phyloP scores from a whole-genome alignment of 2,797 vertebrate genomes.

The Rhinoraja longicauda region DNA sequence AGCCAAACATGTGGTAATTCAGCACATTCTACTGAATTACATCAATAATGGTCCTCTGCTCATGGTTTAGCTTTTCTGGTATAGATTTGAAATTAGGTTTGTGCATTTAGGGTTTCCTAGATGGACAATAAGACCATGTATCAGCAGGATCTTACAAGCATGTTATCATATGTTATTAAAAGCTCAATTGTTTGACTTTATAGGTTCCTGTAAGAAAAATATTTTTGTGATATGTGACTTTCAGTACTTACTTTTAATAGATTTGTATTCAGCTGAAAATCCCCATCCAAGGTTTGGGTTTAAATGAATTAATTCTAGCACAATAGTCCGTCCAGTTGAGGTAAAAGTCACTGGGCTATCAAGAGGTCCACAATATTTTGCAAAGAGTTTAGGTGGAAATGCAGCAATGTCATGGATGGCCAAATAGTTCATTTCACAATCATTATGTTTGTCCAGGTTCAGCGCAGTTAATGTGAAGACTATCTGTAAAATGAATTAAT shows the following conservation, averaged over 20 bases:
- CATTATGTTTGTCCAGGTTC: not conserved
- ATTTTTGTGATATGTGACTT: not conserved
- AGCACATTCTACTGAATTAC: not conserved
- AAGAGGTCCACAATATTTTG: not conserved
- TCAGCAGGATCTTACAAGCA: not conserved
- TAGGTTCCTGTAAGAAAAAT: not conserved
- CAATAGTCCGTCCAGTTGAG: not conserved
- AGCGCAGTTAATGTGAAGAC: not conserved
- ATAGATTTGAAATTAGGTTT: not conserved
- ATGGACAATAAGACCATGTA: not conserved
- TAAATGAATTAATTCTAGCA: not conserved
- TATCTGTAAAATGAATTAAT: slow-evolving; percentile 1
- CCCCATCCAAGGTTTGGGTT: not conserved
- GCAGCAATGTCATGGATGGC: not conserved
- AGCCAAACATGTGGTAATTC: not conserved
- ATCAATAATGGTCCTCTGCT: not conserved
- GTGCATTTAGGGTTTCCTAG: not conserved
- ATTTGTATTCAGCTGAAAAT: not conserved
- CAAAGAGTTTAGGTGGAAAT: not conserved
- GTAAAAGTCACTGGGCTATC: not conserved
- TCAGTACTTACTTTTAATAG: slow-evolving; percentile 1
- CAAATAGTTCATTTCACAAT: not conserved
- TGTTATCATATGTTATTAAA: not conserved
- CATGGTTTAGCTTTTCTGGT: not conserved
- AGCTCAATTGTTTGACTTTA: not conserved